Base-by-base conservation (phyloP, 2,888 invertebrate species). In the Abscondita cerata region DNA sequence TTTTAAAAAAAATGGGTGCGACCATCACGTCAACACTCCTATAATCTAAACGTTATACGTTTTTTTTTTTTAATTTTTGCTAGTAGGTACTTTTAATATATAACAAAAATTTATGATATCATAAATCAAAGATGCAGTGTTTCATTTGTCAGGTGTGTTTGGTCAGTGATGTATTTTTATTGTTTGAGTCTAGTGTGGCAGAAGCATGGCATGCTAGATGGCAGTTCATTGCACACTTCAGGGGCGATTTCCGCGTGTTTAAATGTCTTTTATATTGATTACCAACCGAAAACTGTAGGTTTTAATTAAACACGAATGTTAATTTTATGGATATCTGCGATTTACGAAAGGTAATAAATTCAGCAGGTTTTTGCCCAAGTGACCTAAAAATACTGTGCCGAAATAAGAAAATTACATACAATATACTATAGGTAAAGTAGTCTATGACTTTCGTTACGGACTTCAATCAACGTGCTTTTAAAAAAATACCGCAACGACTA, bases 111-210 rank as follows among this genome's bases (percentile, higher is more conserved):
- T 80, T 81, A 80, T 76, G 75, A 72, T 70, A 64, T 64, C 62
- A 77, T 80, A 80, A 80, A 80, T 81, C 81, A 81, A 77, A 76
- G 77, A 76, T 75, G 78, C 78, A 78, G 75, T 79, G 79, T 80
- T 80, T 80, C 79, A 79, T 80, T 80, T 81, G 81, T 81, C 81
- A 81, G 77, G 78, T 80, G 79, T 78, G 74, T 78, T 79, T 77
- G 76, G 77, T 75, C 73, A 74, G 74, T 79, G 79, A 79, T 79
- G 78, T 78, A 79, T 79, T 79, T 79, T 79, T 79, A 80, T 79
- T 79, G 79, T 78, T 73, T 68, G 65, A 70, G 69, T 75, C 74
- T 75, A 74, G 75, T 76, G 73, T 72, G 71, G 70, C 71, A 70
- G 72, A 69, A 72, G 68, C 70, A 65, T 76, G 72, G 77, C 78